These are phyloP conservation scores for Sminthurides bifidus DNA, from an alignment of 1,140 invertebrate species.

Conservation along the genomic window DNA sequence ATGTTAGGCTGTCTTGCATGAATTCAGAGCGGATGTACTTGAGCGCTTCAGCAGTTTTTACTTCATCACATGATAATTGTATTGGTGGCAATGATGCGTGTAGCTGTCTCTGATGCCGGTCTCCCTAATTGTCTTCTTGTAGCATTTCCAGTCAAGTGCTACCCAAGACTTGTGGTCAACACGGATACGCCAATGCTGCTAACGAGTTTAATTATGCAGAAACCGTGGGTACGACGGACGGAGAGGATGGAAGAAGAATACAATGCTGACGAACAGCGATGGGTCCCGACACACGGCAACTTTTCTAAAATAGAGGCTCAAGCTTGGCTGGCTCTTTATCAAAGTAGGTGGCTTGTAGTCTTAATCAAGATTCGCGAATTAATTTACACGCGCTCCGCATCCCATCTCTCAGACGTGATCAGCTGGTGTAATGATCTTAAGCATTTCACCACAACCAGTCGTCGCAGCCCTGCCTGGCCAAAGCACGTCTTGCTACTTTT, in stretches of 20 bases:
- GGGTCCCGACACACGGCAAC: not conserved
- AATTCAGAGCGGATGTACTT: not conserved
- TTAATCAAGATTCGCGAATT: not conserved
- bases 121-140: not conserved
- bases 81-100: not conserved
- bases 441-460: not conserved
- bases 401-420: not conserved
- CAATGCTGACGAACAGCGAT: conserved; percentile 10
- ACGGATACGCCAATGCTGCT: conserved; percentile 52
- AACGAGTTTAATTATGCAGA: conserved; percentile 49
- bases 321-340: conserved; percentile 22
- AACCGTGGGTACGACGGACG: conserved; percentile 48
- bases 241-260: conserved; percentile 7
- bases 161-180: conserved; percentile 24
- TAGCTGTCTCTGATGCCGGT: not conserved
- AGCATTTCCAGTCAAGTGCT: conserved; percentile 25
- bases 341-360: conserved; percentile 5
- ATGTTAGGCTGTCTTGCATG: too few relatives aligned
- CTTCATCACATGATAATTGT: not conserved
- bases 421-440: not conserved
- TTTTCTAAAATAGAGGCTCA: conserved; percentile 24
- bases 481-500: not conserved
- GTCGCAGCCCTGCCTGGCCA: not conserved
- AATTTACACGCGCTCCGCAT: not conserved
- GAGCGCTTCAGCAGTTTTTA: not conserved